Evolutionary conservation across 2,113 vertebrate genomes (phyloP), one percentile per base, ranked within the genome.

Genomic region (Hystrix brachyura): DNA sequence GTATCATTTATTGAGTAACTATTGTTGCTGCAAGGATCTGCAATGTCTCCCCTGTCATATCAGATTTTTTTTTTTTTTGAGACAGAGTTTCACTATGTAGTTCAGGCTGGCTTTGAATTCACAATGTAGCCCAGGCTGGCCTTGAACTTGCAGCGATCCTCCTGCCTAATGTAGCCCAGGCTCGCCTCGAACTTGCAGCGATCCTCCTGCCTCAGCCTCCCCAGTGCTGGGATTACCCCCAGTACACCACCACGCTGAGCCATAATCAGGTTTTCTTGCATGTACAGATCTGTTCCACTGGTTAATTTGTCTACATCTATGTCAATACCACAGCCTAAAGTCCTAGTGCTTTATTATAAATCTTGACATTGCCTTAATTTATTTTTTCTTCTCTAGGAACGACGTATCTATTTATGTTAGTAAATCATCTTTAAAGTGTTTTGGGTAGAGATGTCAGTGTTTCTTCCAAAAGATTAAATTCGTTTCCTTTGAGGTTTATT

Each of bases 371-470:
- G n/a, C 29, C 60, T 93, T 74, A 51, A 53, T 80, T 78, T 74
- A 51, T 59, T 80, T 78, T 79, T 76, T 69, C 53, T 23, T 64
- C 79, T 13, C 29, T 79, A 74, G 64, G 17, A 83, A 72, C 90
- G 8, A 67, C 29, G 29, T 64, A 27, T 84, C 21, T 81, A 8
- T 79, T 65, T 96, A 10, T 91, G 25, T 57, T 84, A 94, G 65
- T 89, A 80, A 59, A 10, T 69, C 43, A 85, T 82, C 10, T 71
- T 90, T 32, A 74, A 86, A 74, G 55, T 80, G 8, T 84, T 81
- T 89, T 48, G 71, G 71, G 32, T 91, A 95, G 29, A 81, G 34
- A 92, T 87, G 72, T 78, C 46, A 86, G 14, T 46, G 87, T 90
- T 89, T 92, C 82, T 79, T 92, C 18, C 83, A 79, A 38, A 90